phyloP scores from a whole-genome alignment of 2,888 invertebrate species.

The Strigamia transsilvanica region DNA sequence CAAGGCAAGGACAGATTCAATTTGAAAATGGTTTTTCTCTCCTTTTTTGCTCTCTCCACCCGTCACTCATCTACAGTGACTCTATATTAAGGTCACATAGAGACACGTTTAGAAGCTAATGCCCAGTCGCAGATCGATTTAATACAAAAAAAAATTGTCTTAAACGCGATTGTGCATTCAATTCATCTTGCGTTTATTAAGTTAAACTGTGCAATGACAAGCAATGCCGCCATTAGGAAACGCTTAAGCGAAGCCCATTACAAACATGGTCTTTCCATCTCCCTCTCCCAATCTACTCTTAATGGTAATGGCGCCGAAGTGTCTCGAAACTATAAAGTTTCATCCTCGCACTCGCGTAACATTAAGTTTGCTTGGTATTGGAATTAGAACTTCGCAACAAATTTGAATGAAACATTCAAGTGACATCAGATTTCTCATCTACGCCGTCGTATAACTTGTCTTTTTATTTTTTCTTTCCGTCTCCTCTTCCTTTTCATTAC shows the following conservation, averaged over 20 bases:
- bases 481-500: conserved; percentile 7
- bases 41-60: neutral
- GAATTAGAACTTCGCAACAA: conserved; percentile 4
- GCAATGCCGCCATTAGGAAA: conserved; percentile 40
- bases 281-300: conserved; percentile 31
- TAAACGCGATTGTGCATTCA: conserved; percentile 23
- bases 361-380: conserved; percentile 1
- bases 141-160: neutral
- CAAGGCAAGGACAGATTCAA: conserved; percentile 13
- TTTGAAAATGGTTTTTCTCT: conserved; percentile 16
- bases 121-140: conserved; percentile 21
- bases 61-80: conserved; percentile 33
- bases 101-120: conserved; percentile 5
- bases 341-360: neutral
- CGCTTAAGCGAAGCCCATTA: conserved; percentile 49
- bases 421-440: neutral
- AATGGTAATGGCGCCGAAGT: conserved; percentile 45
- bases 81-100: conserved; percentile 12
- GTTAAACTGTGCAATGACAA: conserved; percentile 40
- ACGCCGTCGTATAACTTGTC: neutral
- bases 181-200: conserved; percentile 46
- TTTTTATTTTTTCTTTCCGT: neutral
- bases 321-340: conserved; percentile 33
- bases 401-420: conserved; percentile 24
- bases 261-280: conserved; percentile 13